A percentile compares a stretch with the other conserved stretches of the same genome.
Evolutionary conservation across 2,113 vertebrate species (phyloP).

Genomic region (Cathartes aura): DNA sequence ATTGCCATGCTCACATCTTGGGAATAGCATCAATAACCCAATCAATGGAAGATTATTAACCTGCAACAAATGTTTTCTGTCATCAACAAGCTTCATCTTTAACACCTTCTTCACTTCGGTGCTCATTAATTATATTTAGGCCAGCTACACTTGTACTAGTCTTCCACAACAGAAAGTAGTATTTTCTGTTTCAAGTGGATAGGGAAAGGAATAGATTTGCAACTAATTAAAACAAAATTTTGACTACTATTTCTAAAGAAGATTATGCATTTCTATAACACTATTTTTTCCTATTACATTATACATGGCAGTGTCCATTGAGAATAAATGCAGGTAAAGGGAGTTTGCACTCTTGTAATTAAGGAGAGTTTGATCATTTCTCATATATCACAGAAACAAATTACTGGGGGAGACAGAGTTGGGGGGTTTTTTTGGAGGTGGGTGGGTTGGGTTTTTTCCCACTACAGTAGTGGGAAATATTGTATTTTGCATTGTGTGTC

Average conservation of each 20-base stretch:
- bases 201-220: not conserved
- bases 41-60: not conserved
- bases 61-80: not conserved
- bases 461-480: not conserved
- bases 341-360: not conserved
- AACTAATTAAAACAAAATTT: constrained; percentile 31
- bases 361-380: not conserved
- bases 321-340: not conserved
- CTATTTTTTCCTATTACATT: not conserved
- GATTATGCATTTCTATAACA: not conserved
- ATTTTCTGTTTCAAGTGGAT: not conserved
- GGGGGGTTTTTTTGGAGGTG: fast-evolving
- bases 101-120: not conserved
- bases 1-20: not conserved
- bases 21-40: not conserved
- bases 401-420: not conserved
- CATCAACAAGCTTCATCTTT: not conserved
- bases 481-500: not conserved
- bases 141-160: not conserved
- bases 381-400: not conserved
- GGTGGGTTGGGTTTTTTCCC: fast-evolving
- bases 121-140: constrained; percentile 55
- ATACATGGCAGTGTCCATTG: not conserved
- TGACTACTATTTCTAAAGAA: not conserved
- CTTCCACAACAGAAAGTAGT: not conserved